Base-by-base conservation (phyloP, 1,140 invertebrate species). In the Drosophila parvula region DNA sequence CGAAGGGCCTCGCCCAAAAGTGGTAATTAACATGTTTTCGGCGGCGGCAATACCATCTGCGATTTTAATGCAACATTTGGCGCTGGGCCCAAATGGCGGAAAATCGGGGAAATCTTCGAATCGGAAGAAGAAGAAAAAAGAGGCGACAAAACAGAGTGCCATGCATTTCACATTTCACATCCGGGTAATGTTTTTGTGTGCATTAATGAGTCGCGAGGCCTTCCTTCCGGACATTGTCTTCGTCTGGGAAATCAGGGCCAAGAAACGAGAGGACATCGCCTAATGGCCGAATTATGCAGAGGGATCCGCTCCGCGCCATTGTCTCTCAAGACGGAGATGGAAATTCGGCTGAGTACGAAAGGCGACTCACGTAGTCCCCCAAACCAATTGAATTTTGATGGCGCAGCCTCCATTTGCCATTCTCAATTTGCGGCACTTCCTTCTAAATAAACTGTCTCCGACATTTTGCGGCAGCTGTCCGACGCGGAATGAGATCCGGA, bases 301-400 rank as follows among this genome's bases (percentile, higher is more conserved):
- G 43, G 53, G 58, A 55, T 68, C 56, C 40, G 71, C 53, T 74
- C 56, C 18, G 61, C 53, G 7, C 36, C 58, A 62, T 78, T 70
- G 74, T 78, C 75, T 78, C 75, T 78, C 16, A 27, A 62, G 64
- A 47, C 65, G 57, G 28, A 50, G 48, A 32, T 6, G 60, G 30
- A 32, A 22, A 32, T 34, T 16, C 36, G 18, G 43, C 45, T 27
- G 67, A 71, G 48, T 55, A 68, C 47, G 68, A 44, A 57, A 80
- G 76, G 75, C 83, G 57, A 44, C 75, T 79, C 83, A 85, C 82
- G 83, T 82, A 76, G 45, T 78, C 50, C 82, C 82, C 34, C 75
- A 88, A 77, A 86, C 83, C 83, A 88, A 88, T 89, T 88, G 83
- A 88, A 89, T 88, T 88, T 89, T 88, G 85, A 88, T 88, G 80